phyloP scores from a whole-genome alignment of 2,888 invertebrate species.

The Xylocampa areola region DNA sequence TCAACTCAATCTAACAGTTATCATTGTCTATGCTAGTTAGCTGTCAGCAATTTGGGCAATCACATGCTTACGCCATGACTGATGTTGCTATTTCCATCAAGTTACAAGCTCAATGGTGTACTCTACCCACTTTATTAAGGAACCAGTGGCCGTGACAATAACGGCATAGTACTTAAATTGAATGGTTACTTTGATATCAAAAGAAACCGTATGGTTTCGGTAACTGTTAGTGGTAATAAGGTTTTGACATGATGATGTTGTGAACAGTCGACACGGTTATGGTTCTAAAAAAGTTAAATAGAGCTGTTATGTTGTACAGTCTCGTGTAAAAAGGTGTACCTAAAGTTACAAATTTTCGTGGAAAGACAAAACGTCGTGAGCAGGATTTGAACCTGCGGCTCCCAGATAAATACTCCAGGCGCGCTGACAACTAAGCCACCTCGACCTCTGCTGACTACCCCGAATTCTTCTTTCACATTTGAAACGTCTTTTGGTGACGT shows the following conservation, averaged over 20 bases:
- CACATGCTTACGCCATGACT: constrained; percentile 62
- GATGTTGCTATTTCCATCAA: constrained; percentile 32
- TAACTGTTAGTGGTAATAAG: constrained; percentile 1
- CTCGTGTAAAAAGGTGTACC: too few relatives aligned
- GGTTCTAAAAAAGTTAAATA: background rate
- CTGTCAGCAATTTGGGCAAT: constrained; percentile 66
- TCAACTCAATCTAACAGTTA: constrained; percentile 35
- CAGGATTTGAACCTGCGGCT: too few relatives aligned
- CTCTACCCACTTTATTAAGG: constrained; percentile 55
- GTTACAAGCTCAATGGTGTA: constrained; percentile 37
- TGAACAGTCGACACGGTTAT: background rate
- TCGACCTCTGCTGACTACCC: too few relatives aligned
- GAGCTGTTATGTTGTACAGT: background rate
- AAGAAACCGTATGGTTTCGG: constrained; percentile 32
- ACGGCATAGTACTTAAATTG: constrained; percentile 45
- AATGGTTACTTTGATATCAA: constrained; percentile 48
- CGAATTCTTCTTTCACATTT: too few relatives aligned
- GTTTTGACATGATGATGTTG: constrained; percentile 14
- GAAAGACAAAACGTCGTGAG: too few relatives aligned
- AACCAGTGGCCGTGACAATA: constrained; percentile 53
- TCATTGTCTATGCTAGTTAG: constrained; percentile 56
- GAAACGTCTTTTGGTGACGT: too few relatives aligned
- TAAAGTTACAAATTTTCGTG: too few relatives aligned
- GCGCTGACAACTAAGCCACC: too few relatives aligned
- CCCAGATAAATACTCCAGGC: too few relatives aligned